Percentiles rank a stretch among this genome's conserved stretches.
phyloP scores from a whole-genome alignment of 2,888 invertebrate genomes.

The Reticulitermes lucifugus region DNA sequence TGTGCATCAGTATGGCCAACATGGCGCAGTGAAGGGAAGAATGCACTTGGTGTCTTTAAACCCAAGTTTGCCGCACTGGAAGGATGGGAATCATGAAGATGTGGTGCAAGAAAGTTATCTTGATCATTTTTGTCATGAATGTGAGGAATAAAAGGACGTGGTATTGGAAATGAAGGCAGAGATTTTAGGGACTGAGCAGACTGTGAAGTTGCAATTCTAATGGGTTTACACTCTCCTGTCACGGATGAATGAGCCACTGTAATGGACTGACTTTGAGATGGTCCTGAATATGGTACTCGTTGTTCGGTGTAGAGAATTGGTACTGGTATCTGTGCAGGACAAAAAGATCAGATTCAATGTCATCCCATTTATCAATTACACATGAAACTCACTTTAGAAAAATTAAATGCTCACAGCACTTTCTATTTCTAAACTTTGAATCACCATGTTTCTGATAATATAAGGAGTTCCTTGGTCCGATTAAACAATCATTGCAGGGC shows the following conservation, averaged over 20 bases:
- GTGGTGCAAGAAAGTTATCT: not conserved
- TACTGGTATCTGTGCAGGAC: slow-evolving; percentile 43
- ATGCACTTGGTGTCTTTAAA: slow-evolving; percentile 48
- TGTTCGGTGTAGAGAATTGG: slow-evolving; percentile 37
- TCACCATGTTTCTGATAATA: too few relatives aligned
- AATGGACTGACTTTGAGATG: not conserved
- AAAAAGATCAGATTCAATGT: not conserved
- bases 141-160: not conserved
- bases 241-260: slow-evolving; percentile 19
- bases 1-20: not conserved
- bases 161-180: not conserved
- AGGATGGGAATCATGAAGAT: slow-evolving; percentile 40
- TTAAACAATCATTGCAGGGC: too few relatives aligned
- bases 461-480: too few relatives aligned
- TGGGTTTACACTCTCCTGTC: slow-evolving; percentile 22
- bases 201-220: slow-evolving; percentile 34
- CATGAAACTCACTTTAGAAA: too few relatives aligned
- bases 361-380: too few relatives aligned
- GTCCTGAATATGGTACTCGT: not conserved
- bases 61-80: slow-evolving; percentile 1
- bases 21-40: slow-evolving; percentile 18
- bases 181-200: slow-evolving; percentile 41
- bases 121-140: slow-evolving; percentile 44
- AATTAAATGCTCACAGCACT: too few relatives aligned
- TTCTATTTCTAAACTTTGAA: too few relatives aligned